Conservation (phyloP, 2,113 vertebrate genomes). For the Vulpes vulpes region DNA sequence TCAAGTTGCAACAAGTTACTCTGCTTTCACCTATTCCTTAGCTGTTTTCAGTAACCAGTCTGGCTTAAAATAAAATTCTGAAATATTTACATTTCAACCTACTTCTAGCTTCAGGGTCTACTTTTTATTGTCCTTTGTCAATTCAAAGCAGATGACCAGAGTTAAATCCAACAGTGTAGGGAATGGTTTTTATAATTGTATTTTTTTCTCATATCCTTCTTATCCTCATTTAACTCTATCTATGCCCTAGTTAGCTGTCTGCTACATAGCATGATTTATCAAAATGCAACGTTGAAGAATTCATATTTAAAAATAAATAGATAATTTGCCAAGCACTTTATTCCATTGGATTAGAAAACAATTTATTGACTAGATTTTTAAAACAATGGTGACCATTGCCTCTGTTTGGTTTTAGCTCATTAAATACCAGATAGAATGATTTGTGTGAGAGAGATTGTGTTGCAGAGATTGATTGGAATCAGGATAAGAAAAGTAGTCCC, state of each 20-base stretch:
- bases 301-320: not conserved
- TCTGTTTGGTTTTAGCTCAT: constrained; percentile 42
- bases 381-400: not conserved
- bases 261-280: not conserved
- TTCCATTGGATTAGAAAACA: not conserved
- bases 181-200: not conserved
- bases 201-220: not conserved
- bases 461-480: not conserved
- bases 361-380: not conserved
- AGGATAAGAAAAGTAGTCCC: not conserved
- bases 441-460: not conserved
- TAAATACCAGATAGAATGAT: constrained; percentile 16
- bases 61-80: not conserved
- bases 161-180: not conserved
- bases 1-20: not conserved
- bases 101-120: not conserved
- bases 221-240: not conserved
- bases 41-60: not conserved
- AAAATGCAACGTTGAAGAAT: not conserved
- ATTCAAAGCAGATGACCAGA: constrained; percentile 18
- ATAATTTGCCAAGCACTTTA: not conserved
- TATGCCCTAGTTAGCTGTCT: not conserved
- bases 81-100: constrained; percentile 5
- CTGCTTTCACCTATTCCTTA: not conserved
- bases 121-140: not conserved